Conservation (phyloP, 2,888 invertebrate genomes). For the Toxonevra muliebris region DNA sequence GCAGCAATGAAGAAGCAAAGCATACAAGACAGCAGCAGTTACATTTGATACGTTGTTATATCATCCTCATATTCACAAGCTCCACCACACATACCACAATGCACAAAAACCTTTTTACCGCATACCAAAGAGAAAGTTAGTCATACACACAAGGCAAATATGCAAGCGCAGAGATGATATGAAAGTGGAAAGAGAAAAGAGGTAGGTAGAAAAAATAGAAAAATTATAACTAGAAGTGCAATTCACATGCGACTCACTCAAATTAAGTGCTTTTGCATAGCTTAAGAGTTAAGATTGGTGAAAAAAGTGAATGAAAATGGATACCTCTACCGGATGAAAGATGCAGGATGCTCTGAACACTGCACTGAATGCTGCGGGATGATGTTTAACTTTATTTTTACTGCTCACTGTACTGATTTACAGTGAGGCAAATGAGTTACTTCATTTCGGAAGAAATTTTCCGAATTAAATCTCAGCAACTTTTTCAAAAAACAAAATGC, state of each 20-base stretch:
- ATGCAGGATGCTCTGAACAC: slow-evolving; percentile 18
- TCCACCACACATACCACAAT: no score
- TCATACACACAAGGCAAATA: no score
- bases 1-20: no score
- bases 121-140: no score
- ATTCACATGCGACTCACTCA: slow-evolving; percentile 44
- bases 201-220: slow-evolving; percentile 17
- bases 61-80: no score
- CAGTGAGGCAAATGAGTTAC: neutral
- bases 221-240: slow-evolving; percentile 36
- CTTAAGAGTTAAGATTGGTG: slow-evolving; percentile 28
- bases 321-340: slow-evolving; percentile 35
- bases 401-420: neutral
- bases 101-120: no score
- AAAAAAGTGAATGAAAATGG: slow-evolving; percentile 38
- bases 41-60: no score
- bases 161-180: no score
- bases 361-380: neutral
- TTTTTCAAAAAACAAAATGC: no score
- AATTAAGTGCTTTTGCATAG: slow-evolving; percentile 48
- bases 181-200: neutral
- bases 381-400: neutral
- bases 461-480: no score
- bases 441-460: no score
- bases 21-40: no score